Percentiles rank a stretch among this genome's conserved stretches.
Evolutionary conservation across 2,113 vertebrate genomes (phyloP).

Genomic region (Tyrannus savana): DNA sequence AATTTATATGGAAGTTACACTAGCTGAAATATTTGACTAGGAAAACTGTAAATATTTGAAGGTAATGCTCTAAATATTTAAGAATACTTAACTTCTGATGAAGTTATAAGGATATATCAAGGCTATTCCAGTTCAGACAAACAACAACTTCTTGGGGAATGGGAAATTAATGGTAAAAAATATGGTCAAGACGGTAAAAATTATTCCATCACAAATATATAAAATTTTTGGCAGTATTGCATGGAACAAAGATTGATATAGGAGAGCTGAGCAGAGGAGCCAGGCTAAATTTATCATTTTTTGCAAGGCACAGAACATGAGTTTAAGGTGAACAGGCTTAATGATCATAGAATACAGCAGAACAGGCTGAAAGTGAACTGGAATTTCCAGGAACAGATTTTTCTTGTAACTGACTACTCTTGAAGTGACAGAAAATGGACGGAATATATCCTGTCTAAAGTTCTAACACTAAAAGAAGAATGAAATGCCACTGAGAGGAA

Average conservation of each 20-base stretch:
- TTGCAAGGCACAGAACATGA: neutral
- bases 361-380: neutral
- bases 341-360: neutral
- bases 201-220: neutral
- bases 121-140: neutral
- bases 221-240: neutral
- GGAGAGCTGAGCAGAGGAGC: neutral
- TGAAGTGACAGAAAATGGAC: neutral
- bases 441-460: neutral
- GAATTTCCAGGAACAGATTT: neutral
- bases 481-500: neutral
- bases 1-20: neutral
- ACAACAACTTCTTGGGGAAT: fast-evolving
- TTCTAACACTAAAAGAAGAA: neutral
- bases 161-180: neutral
- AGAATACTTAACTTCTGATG: neutral
- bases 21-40: neutral
- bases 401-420: neutral
- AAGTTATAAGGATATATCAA: neutral
- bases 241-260: neutral
- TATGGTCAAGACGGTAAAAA: neutral
- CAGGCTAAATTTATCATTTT: neutral
- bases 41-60: neutral
- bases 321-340: neutral
- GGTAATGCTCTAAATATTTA: neutral